These are phyloP conservation scores for Perizoma flavofasciatum DNA, from an alignment of 2,888 invertebrate species.

Conservation along the genomic window DNA sequence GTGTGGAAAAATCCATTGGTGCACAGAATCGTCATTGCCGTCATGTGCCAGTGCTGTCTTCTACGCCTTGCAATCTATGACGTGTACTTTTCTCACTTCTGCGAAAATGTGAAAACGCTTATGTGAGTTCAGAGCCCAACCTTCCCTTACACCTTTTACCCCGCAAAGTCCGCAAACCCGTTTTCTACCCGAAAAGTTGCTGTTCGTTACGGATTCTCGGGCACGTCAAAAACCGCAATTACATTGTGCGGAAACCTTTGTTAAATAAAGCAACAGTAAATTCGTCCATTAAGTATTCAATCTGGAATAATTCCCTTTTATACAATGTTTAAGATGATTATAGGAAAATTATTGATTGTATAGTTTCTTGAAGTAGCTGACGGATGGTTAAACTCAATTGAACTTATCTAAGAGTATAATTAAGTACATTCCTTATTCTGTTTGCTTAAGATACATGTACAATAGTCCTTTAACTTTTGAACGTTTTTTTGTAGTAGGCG, in stretches of 20 bases:
- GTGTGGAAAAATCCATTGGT: no score
- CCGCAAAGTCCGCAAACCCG: conserved; percentile 25
- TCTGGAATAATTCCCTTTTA: conserved; percentile 21
- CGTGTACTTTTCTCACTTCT: background rate
- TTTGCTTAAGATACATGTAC: no score
- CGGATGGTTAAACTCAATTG: background rate
- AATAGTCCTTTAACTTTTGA: no score
- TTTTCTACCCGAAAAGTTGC: conserved; percentile 44
- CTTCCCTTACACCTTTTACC: conserved; percentile 40
- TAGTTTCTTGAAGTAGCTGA: conserved; percentile 3
- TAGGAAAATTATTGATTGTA: conserved; percentile 14
- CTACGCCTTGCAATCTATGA: no score
- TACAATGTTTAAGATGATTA: conserved; percentile 10
- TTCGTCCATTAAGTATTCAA: conserved; percentile 26
- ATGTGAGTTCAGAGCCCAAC: conserved; percentile 19
- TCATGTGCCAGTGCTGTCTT: no score
- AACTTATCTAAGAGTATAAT: no score
- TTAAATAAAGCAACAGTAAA: conserved; percentile 27
- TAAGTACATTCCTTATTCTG: no score
- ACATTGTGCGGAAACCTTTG: conserved; percentile 31
- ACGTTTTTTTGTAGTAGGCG: no score
- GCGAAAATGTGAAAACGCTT: conserved; percentile 15
- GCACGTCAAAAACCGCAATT: conserved; percentile 44
- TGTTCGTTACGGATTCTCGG: conserved; percentile 43
- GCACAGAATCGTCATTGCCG: no score